Evolutionary conservation across 1,140 invertebrate species (phyloP).

Genomic region (Drosophila burlai): DNA sequence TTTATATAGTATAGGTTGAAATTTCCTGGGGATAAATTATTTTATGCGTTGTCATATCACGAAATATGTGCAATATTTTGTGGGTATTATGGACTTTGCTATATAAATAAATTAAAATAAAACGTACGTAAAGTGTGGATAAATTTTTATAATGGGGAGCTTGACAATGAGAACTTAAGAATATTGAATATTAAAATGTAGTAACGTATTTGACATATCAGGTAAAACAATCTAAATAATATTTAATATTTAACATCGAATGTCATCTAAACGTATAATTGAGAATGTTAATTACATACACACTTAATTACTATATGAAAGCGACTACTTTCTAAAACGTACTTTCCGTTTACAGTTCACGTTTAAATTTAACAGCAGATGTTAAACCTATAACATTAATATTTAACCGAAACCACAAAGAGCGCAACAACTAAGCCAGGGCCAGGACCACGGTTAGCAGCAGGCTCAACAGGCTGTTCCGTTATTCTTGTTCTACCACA

Average conservation of each 20-base stretch:
- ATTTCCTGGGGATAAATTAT: background rate
- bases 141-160: background rate
- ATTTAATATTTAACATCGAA: background rate
- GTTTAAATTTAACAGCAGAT: background rate
- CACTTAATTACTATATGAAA: too few relatives aligned
- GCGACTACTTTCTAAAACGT: background rate
- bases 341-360: background rate
- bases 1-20: too few relatives aligned
- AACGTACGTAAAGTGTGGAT: too few relatives aligned
- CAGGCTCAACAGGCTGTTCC: slow-evolving; percentile 75
- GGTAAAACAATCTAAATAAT: background rate
- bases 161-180: background rate
- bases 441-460: background rate
- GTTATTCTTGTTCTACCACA: slow-evolving; percentile 40
- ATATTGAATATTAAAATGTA: background rate
- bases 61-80: background rate
- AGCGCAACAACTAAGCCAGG: slow-evolving; percentile 1
- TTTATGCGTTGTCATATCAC: background rate
- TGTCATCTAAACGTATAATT: too few relatives aligned
- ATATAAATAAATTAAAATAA: too few relatives aligned
- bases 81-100: background rate
- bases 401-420: background rate
- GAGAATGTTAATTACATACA: too few relatives aligned
- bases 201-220: background rate
- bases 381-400: background rate